These are phyloP conservation scores for Chrysolophus pictus DNA, from an alignment of 2,797 vertebrate genomes.

Conservation along the genomic window DNA sequence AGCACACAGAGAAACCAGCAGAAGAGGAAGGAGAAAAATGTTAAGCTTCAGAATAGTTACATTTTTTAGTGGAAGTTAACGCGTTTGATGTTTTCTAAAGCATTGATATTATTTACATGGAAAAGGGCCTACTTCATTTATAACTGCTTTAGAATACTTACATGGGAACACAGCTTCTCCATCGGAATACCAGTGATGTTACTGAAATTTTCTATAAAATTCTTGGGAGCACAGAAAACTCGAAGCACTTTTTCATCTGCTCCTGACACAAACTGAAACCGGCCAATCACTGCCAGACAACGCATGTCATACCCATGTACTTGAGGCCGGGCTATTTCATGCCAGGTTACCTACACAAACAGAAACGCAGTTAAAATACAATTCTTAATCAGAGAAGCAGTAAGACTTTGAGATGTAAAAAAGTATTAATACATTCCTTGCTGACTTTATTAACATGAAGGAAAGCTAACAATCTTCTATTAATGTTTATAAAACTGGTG, in stretches of 20 bases:
- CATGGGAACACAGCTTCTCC: slow-evolving; percentile 83
- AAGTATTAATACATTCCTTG: background rate
- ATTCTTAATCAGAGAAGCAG: background rate
- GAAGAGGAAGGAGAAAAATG: background rate
- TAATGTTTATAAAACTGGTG: background rate
- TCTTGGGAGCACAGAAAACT: slow-evolving; percentile 92
- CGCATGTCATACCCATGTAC: slow-evolving; percentile 96
- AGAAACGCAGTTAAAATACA: background rate
- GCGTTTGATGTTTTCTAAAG: background rate
- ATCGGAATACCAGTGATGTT: slow-evolving; percentile 85
- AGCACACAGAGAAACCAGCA: background rate
- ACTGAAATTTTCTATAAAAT: slow-evolving; percentile 95
- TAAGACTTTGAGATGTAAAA: background rate
- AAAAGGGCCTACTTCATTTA: background rate
- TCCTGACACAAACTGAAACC: slow-evolving; percentile 94
- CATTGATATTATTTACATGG: background rate
- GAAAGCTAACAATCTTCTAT: background rate
- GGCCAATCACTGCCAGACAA: slow-evolving; percentile 88
- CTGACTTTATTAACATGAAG: background rate
- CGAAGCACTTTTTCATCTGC: slow-evolving; percentile 97
- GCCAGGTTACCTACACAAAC: slow-evolving; percentile 88
- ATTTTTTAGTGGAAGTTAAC: background rate
- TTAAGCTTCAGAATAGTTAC: background rate
- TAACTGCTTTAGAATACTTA: slow-evolving; percentile 76
- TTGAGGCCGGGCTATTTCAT: slow-evolving; percentile 96